Evolutionary conservation across 2,888 invertebrate species (phyloP), one percentile per base, ranked within the genome.

Genomic region (Deladenus siricidicola): DNA sequence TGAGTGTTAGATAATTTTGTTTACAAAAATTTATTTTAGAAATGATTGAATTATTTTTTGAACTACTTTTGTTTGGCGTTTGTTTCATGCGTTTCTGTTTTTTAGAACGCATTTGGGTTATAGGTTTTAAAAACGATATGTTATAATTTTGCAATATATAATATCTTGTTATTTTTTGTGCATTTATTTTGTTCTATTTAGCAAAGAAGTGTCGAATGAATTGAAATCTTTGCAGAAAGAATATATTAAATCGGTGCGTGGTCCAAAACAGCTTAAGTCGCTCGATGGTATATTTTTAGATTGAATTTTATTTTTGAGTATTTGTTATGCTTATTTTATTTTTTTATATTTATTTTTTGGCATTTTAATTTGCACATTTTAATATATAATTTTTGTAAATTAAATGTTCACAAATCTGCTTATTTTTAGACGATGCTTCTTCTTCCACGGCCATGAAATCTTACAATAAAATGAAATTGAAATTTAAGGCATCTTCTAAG

Each of bases 261-360:
- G 61, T n/a, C 69, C 66, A 14, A 73, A 76, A 52, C 69, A 70
- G 58, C 78, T 21, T 74, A 72, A 79, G 69, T 71, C 79, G 64
- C 70, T 79, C 10, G 70, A 71, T 45, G 70, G 66, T 64, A 48
- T 56, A 52, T 53, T 14, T 17, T 21, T 39, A 42, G 23, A 17
- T 50, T 4, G 4, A 48, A 49, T 50, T 19, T 26, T 30, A 50
- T 29, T 44, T 1, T 23, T 30, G 44, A 23, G 26, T 4, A 43
- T 14, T 24, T 34, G 29, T 44, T n/a, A 29, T 34, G 21, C 24
- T 8, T 50, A 8, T 26, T 28, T 50, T 24, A 29, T 50, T 8
- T 50, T 6, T n/a, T n/a, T n/a, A n/a, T n/a, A n/a, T n/a, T n/a
- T n/a, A n/a, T n/a, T n/a, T n/a, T n/a, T n/a, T n/a, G n/a, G n/a